Base-by-base conservation (phyloP, 2,888 invertebrate genomes). In the Oscheius myriophilus region DNA sequence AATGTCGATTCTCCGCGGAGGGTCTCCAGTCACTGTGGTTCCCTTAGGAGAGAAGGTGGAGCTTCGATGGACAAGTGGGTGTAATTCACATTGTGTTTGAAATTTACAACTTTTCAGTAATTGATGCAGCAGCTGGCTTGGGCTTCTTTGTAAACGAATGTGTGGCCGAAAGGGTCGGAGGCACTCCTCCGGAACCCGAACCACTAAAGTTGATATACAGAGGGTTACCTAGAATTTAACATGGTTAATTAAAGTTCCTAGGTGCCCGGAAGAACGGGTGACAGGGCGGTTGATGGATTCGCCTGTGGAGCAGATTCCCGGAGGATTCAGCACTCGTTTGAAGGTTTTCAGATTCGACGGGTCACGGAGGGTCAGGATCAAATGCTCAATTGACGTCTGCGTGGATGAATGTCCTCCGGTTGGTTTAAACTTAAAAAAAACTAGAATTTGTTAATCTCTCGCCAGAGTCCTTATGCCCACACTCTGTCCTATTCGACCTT, bases 281-380 rank as follows among this genome's bases (percentile, higher is more conserved):
- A 62, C 75, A 4, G 78, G 80, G 46, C 76, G 77, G 14, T 70
- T 86, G 25, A 75, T 86, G 42, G 65, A 75, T n/a, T 73, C 75
- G 21, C 80, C 84, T 9, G 72, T 86, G 9, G 69, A 61, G 18
- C 72, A 78, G 53, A 53, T 64, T 2, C 67, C 68, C 4, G 73
- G 76, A 21, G 83, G 82, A 43, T 77, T 73, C 61, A 79, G 75
- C n/a, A 82, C 86, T 16, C 78, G 75, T 55, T 76, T 86, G 76
- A 82, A 82, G 75, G 76, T 77, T 14, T 86, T 86, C 64, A 82
- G 86, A 18, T 86, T 86, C 71, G 86, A 86, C 63, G 86, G 86
- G 14, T 84, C 84, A 16, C 66, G 83, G 9, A 68, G 84, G 21
- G 86, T 86, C 11, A 73, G 82, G 9, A 82, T 86, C 52, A 78